Evolutionary conservation across 2,888 invertebrate genomes (phyloP).

Genomic region (Hydropsyche betteni): DNA sequence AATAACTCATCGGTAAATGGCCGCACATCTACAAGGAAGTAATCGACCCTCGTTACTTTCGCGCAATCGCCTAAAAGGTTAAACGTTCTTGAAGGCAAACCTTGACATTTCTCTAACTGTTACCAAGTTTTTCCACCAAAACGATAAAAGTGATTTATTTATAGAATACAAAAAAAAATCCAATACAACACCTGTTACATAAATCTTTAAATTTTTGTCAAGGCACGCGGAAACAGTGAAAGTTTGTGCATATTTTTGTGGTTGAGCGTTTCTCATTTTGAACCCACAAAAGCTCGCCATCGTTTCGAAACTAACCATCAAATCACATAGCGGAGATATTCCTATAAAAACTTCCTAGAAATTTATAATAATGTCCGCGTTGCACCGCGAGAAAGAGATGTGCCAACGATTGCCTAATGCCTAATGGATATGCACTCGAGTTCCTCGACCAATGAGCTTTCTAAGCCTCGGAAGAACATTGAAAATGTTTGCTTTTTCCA

Average conservation of each 20-base stretch:
- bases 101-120: constrained; percentile 4
- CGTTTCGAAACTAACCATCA: neutral
- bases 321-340: neutral
- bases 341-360: constrained; percentile 8
- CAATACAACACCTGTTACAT: neutral
- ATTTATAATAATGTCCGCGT: constrained; percentile 6
- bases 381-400: neutral
- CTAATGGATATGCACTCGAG: constrained; percentile 17
- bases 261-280: constrained; percentile 4
- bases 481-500: too few relatives aligned
- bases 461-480: too few relatives aligned
- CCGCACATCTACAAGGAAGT: constrained; percentile 11
- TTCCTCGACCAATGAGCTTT: too few relatives aligned
- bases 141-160: neutral
- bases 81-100: neutral
- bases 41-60: neutral
- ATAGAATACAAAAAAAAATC: neutral
- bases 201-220: neutral
- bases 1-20: too few relatives aligned
- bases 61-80: neutral
- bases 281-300: neutral
- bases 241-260: neutral
- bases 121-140: neutral
- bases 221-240: neutral
- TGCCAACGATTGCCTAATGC: neutral